phyloP scores from a whole-genome alignment of 2,888 invertebrate genomes.

The Lasius fuliginosus region DNA sequence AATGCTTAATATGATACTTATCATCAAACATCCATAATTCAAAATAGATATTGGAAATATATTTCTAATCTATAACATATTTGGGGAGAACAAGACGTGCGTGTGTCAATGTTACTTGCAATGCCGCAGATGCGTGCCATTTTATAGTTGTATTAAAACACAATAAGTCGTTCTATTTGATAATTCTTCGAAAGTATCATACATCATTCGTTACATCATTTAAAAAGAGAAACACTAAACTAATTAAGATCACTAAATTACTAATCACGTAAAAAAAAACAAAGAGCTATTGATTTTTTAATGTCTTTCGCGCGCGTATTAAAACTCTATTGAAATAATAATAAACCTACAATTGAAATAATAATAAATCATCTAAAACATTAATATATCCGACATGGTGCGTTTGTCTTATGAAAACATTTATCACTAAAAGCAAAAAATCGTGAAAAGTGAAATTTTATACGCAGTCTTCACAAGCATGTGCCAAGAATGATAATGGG shows the following conservation, averaged over 20 bases:
- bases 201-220: not conserved
- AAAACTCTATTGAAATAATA: not conserved
- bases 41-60: not conserved
- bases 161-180: not conserved
- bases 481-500: constrained; percentile 62
- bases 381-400: not conserved
- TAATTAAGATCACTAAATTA: constrained; percentile 25
- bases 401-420: constrained; percentile 32
- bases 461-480: constrained; percentile 72
- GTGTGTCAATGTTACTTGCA: constrained; percentile 32
- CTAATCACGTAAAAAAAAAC: not conserved
- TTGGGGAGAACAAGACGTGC: constrained; percentile 12
- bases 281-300: not conserved
- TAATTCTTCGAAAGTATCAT: not conserved
- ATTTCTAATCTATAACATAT: constrained; percentile 25
- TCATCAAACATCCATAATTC: constrained; percentile 10
- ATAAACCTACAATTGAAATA: not conserved
- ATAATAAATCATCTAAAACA: constrained; percentile 21
- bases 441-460: constrained; percentile 70
- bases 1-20: constrained; percentile 26
- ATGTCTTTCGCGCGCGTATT: not conserved
- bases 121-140: constrained; percentile 28
- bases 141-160: not conserved
- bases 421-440: constrained; percentile 67
- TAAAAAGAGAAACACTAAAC: not conserved